Percentiles rank a stretch among this genome's conserved stretches.
phyloP scores from a whole-genome alignment of 2,888 invertebrate genomes.

The Byasa hedistus region DNA sequence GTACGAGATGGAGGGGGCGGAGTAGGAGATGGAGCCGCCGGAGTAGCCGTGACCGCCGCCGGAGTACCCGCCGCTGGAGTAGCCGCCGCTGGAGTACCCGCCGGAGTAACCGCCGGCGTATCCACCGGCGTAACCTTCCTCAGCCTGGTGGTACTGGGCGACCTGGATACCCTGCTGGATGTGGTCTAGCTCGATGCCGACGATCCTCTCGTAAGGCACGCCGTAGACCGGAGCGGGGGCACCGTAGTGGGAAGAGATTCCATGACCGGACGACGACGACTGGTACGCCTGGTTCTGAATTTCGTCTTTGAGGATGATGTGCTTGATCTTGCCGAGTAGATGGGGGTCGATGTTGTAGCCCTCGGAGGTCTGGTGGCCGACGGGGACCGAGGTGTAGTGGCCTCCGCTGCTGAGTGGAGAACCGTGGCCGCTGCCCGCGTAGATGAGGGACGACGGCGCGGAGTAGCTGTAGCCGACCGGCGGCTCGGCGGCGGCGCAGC shows the following conservation, averaged over 20 bases:
- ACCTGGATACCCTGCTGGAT: slow-evolving; percentile 93
- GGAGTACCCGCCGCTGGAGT: slow-evolving; percentile 41
- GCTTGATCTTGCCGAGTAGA: slow-evolving; percentile 89
- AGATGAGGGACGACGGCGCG: slow-evolving; percentile 83
- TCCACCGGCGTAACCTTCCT: slow-evolving; percentile 71
- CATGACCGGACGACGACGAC: slow-evolving; percentile 74
- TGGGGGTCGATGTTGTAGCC: slow-evolving; percentile 90
- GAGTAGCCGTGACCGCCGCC: slow-evolving; percentile 40
- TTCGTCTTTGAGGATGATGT: slow-evolving; percentile 91
- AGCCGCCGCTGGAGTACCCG: slow-evolving; percentile 52
- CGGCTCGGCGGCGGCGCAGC: slow-evolving; percentile 87
- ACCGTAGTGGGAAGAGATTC: slow-evolving; percentile 84
- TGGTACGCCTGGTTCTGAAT: slow-evolving; percentile 76
- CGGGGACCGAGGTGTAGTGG: slow-evolving; percentile 86
- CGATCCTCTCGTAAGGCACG: slow-evolving; percentile 84
- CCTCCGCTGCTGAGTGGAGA: slow-evolving; percentile 82
- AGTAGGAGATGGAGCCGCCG: slow-evolving; percentile 55
- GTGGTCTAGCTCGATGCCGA: slow-evolving; percentile 91
- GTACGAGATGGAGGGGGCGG: slow-evolving; percentile 53
- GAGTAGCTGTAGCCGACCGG: slow-evolving; percentile 85
- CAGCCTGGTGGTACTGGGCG: slow-evolving; percentile 89
- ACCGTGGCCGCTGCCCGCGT: slow-evolving; percentile 43
- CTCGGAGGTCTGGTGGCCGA: slow-evolving; percentile 88
- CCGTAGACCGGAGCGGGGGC: slow-evolving; percentile 85
- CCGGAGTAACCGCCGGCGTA: slow-evolving; percentile 63